These are phyloP conservation scores for Oscheius myriophilus DNA, from an alignment of 2,888 invertebrate genomes.

Conservation along the genomic window DNA sequence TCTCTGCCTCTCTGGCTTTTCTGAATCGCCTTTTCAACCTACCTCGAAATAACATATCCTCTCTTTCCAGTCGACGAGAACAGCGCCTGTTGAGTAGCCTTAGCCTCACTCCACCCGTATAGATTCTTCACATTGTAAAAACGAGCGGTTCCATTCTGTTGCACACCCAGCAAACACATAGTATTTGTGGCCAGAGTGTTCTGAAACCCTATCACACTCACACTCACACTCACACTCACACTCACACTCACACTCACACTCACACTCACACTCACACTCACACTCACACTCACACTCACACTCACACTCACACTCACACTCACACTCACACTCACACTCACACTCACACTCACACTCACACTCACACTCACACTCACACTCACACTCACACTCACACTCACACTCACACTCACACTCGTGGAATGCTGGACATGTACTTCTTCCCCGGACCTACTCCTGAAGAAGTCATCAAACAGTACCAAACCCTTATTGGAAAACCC, in stretches of 20 bases:
- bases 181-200: conserved; percentile 61
- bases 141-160: conserved; percentile 54
- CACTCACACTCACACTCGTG: too few relatives aligned
- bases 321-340: too few relatives aligned
- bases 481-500: conserved; percentile 56
- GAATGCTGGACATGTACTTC: conserved; percentile 71
- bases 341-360: too few relatives aligned
- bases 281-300: too few relatives aligned
- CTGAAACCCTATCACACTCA: background rate
- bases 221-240: too few relatives aligned
- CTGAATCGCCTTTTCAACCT: background rate
- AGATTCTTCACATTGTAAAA: conserved; percentile 70
- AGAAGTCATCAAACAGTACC: conserved; percentile 68
- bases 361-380: too few relatives aligned
- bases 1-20: too few relatives aligned
- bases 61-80: conserved; percentile 70
- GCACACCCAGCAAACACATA: conserved; percentile 63
- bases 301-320: too few relatives aligned
- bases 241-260: too few relatives aligned
- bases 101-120: conserved; percentile 81
- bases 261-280: too few relatives aligned
- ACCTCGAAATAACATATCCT: conserved; percentile 70
- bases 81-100: conserved; percentile 77
- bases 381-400: too few relatives aligned
- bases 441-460: conserved; percentile 71